Conservation (phyloP, 2,113 vertebrate genomes). For the Daboia siamensis region DNA sequence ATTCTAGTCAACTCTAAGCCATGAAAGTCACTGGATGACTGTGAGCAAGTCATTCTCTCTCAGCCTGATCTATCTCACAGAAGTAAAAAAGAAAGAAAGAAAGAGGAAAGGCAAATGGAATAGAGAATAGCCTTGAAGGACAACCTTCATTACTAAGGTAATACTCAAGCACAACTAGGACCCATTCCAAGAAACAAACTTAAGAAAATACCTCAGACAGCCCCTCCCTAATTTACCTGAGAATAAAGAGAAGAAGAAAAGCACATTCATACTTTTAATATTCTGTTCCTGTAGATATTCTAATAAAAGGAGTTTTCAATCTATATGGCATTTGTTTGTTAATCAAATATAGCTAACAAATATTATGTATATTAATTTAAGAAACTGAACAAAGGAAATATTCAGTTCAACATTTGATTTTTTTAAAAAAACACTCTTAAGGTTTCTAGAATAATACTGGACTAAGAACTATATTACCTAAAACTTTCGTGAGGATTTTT, state of each 20-base stretch:
- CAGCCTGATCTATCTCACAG: background rate
- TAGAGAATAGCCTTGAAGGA: background rate
- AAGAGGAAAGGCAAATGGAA: background rate
- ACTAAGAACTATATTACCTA: background rate
- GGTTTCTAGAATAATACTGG: background rate
- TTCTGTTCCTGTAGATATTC: background rate
- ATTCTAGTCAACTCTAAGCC: background rate
- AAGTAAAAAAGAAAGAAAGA: background rate
- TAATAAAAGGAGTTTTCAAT: background rate
- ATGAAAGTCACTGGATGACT: background rate
- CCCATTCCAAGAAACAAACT: background rate
- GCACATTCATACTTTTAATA: background rate
- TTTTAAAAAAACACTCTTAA: background rate
- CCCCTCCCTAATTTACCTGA: background rate
- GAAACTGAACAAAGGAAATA: background rate
- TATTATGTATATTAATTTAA: background rate
- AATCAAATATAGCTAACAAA: background rate
- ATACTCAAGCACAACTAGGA: background rate
- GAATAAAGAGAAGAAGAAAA: background rate
- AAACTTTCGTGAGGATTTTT: background rate
- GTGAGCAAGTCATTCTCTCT: background rate
- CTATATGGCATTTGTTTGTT: background rate
- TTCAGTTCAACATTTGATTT: background rate
- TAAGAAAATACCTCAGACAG: background rate
- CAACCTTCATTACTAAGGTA: background rate